Percentiles rank a stretch among this genome's conserved stretches.
phyloP scores from a whole-genome alignment of 2,888 invertebrate genomes.

The Ennomos erosarius region DNA sequence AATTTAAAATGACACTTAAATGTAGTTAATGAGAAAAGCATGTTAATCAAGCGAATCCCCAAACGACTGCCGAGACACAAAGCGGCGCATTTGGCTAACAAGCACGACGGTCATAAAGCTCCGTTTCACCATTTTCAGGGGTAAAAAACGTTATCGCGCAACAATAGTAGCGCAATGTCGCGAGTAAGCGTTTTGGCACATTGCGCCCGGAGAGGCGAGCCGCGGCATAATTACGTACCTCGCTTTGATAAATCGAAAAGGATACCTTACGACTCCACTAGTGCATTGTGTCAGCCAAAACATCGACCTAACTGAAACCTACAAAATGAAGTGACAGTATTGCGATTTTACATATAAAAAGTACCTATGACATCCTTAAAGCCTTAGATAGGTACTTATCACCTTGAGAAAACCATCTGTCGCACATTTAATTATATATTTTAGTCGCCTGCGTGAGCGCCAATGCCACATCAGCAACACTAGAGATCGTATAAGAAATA shows the following conservation, averaged over 20 bases:
- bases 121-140: constrained; percentile 34
- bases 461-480: no score
- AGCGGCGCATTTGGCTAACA: constrained; percentile 39
- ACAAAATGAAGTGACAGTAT: background rate
- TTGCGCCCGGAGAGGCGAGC: constrained; percentile 71
- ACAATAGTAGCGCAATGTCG: constrained; percentile 65
- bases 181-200: constrained; percentile 84
- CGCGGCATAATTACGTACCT: constrained; percentile 77
- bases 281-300: no score
- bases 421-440: no score
- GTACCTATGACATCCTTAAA: no score
- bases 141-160: constrained; percentile 42
- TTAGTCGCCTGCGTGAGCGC: no score
- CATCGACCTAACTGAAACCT: background rate
- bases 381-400: no score
- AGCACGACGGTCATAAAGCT: constrained; percentile 39
- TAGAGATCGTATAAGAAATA: no score
- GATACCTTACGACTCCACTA: background rate
- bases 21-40: constrained; percentile 22
- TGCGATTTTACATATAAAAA: background rate
- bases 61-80: constrained; percentile 29
- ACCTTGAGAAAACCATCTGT: no score
- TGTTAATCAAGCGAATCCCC: constrained; percentile 34
- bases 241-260: constrained; percentile 19
- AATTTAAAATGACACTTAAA: constrained; percentile 1